Evolutionary conservation across 2,113 vertebrate species (phyloP), one percentile per base, ranked within the genome.

Genomic region (Heliornis fulica): DNA sequence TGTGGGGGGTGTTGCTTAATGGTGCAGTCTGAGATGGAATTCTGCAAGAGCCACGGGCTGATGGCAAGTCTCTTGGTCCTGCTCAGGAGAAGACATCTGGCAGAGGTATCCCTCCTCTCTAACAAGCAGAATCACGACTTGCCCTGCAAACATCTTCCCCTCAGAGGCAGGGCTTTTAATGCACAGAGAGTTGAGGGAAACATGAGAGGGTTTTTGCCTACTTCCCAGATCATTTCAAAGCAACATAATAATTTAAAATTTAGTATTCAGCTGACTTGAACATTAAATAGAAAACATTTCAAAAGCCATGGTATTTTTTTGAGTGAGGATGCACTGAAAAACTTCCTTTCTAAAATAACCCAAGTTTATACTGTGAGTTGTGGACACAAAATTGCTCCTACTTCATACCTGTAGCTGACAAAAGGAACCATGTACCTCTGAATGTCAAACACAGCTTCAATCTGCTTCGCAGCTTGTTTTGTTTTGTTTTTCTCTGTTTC

Each of bases 401-500:
- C 32, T 70, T 77, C 1, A 0, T 93, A 70, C 82, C 95, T 94
- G 79, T 28, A 70, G 40, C 46, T 93, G 92, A 77, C n/a, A 88
- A 70, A 91, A 71, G 93, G 81, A 95, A 69, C 87, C 23, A 0
- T 48, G 54, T 63, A 50, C 34, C 75, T 80, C 85, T 86, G 68
- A 63, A 83, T 81, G 76, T 90, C 93, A 95, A 74, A 77, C 9
- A 10, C 86, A 51, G 59, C 90, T 95, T 96, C 88, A 93, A 94
- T 90, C 90, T 94, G 68, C 90, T 81, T 89, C 7, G 2, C 85
- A 93, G 93, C 76, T 95, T 93, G 82, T 94, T 93, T 93, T 95
- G 87, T 83, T 95, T 95, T 92, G 85, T 54, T 94, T 95, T 75
- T 90, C 85, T 96, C 94, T 56, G 68, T 95, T 96, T 96, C 95